These are phyloP conservation scores for Trachythela sp. DNA, from an alignment of 64 coral and sea anemone species.

Conservation along the genomic window DNA sequence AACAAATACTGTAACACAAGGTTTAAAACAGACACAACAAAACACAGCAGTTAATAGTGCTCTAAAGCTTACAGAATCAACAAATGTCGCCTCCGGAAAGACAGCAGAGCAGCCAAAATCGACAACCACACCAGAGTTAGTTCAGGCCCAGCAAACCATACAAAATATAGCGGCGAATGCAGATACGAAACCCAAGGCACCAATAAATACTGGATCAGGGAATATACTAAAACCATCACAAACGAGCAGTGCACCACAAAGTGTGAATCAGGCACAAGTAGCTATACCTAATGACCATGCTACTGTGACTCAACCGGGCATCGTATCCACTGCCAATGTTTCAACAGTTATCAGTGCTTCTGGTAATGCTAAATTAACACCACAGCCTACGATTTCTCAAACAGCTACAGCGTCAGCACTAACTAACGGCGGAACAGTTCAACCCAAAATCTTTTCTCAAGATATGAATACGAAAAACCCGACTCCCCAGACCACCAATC, in stretches of 20 bases:
- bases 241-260: too few relatives aligned
- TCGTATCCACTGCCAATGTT: too few relatives aligned
- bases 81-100: too few relatives aligned
- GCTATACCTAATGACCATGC: background rate
- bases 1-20: too few relatives aligned
- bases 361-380: too few relatives aligned
- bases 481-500: background rate
- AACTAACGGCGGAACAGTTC: background rate
- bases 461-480: background rate
- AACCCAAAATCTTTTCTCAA: background rate
- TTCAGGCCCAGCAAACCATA: background rate
- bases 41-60: too few relatives aligned
- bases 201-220: background rate
- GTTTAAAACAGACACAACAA: too few relatives aligned
- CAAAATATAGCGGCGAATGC: background rate
- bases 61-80: too few relatives aligned
- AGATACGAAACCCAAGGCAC: background rate
- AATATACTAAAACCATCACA: background rate
- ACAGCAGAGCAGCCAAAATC: too few relatives aligned
- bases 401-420: background rate
- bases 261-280: too few relatives aligned
- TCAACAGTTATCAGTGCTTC: too few relatives aligned
- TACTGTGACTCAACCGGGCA: background rate
- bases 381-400: background rate
- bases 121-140: too few relatives aligned